phyloP scores from a whole-genome alignment of 2,113 vertebrate species.

The Enhydra lutris region DNA sequence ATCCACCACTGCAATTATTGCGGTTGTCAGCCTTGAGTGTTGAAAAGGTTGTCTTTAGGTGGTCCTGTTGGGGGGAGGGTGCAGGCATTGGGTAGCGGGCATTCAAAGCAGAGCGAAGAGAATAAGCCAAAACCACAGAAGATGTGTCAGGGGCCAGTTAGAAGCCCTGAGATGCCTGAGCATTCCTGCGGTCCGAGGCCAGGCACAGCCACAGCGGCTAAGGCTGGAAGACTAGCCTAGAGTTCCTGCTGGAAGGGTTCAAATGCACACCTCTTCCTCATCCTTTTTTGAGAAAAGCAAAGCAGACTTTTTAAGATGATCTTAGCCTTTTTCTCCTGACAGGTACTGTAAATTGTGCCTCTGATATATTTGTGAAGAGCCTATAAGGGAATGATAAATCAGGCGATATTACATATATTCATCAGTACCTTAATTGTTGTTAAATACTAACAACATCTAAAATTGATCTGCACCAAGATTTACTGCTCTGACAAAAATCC shows the following conservation, averaged over 20 bases:
- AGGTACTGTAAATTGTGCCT: neutral
- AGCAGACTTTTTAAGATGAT: neutral
- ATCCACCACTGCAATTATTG: neutral
- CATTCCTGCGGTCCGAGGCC: neutral
- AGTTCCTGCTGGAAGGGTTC: neutral
- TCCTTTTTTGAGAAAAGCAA: neutral
- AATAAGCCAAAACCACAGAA: neutral
- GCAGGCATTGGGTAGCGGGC: neutral
- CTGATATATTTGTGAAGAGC: slow-evolving; percentile 32
- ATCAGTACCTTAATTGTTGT: slow-evolving; percentile 65
- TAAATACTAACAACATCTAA: slow-evolving; percentile 57
- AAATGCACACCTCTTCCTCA: neutral
- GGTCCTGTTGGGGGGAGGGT: fast-evolving
- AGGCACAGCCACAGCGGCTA: neutral
- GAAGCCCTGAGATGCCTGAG: neutral
- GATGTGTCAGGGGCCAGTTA: neutral
- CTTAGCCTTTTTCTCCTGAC: slow-evolving; percentile 10
- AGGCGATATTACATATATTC: slow-evolving; percentile 44
- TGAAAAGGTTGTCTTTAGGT: neutral
- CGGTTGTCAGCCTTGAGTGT: neutral
- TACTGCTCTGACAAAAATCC: slow-evolving; percentile 53
- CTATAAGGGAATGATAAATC: slow-evolving; percentile 48
- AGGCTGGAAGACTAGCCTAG: neutral
- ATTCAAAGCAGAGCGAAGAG: neutral
- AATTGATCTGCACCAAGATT: slow-evolving; percentile 63